A percentile compares a stretch with the other conserved stretches of the same genome.
Evolutionary conservation across 2,888 invertebrate genomes (phyloP).

Genomic region (Rhagophthalmus giganteus): DNA sequence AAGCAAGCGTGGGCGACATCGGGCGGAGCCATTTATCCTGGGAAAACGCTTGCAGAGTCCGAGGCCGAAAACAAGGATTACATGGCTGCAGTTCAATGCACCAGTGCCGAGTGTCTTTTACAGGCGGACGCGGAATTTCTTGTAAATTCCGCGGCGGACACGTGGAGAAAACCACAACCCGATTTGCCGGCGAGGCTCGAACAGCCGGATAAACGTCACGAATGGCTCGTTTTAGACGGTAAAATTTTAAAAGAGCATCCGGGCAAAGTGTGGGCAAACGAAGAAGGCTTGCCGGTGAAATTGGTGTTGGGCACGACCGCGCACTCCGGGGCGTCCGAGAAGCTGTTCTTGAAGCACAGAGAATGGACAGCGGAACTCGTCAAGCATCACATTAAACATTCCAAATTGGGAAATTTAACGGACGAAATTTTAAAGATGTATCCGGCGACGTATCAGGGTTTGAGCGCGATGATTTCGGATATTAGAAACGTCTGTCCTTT

Average conservation of each 20-base stretch:
- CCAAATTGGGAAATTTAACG: conserved; percentile 67
- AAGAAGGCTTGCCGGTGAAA: conserved; percentile 53
- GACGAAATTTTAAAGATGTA: conserved; percentile 67
- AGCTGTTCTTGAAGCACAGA: conserved; percentile 62
- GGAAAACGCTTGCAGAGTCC: conserved; percentile 62
- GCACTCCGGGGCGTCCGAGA: conserved; percentile 70
- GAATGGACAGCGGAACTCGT: conserved; percentile 71
- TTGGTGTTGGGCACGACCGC: conserved; percentile 75
- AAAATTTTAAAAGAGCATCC: conserved; percentile 68
- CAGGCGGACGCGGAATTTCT: conserved; percentile 61
- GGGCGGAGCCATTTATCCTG: conserved; percentile 73
- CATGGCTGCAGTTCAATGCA: conserved; percentile 57
- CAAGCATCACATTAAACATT: conserved; percentile 65
- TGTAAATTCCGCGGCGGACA: conserved; percentile 70
- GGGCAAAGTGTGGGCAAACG: conserved; percentile 64
- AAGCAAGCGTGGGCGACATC: conserved; percentile 80
- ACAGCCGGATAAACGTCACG: conserved; percentile 63
- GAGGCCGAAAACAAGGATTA: conserved; percentile 66
- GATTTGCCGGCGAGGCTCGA: conserved; percentile 60
- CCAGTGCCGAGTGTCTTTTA: conserved; percentile 63
- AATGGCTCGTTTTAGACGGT: conserved; percentile 78
- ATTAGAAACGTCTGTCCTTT: conserved; percentile 80
- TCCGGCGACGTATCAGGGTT: conserved; percentile 66
- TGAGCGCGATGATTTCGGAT: conserved; percentile 75
- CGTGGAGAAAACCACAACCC: conserved; percentile 67